Evolutionary conservation across 2,888 invertebrate species (phyloP).

Genomic region (Drosophila pseudotakahashii): DNA sequence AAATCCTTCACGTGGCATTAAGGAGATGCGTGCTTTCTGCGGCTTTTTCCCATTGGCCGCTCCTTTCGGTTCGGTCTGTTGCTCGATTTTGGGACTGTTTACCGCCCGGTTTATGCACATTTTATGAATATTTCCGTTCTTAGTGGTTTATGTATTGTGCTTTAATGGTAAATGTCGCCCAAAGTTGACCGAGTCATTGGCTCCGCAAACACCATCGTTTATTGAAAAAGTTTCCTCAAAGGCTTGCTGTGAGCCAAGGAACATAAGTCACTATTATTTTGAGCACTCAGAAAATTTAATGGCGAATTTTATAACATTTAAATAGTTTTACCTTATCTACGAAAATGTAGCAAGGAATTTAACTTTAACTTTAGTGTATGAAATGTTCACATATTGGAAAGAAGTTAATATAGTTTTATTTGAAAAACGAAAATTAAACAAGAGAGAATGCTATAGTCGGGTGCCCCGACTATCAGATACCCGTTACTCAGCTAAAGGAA

Average conservation of each 20-base stretch:
- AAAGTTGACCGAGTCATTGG: conserved; percentile 27
- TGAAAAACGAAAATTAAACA: no score
- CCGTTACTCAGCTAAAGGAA: no score
- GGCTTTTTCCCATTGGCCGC: conserved; percentile 35
- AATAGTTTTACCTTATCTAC: no score
- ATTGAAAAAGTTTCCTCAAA: conserved; percentile 34
- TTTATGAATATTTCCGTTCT: conserved; percentile 23
- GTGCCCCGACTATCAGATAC: no score
- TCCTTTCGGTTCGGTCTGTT: conserved; percentile 2
- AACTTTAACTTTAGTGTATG: no score
- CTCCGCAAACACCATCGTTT: conserved; percentile 38
- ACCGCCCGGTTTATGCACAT: not conserved
- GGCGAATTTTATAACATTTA: no score
- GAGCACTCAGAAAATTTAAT: conserved; percentile 1
- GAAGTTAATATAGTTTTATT: no score
- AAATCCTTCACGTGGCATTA: conserved; percentile 54
- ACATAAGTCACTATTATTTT: conserved; percentile 23
- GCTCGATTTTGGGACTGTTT: conserved; percentile 9
- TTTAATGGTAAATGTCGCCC: conserved; percentile 24
- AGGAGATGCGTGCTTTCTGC: conserved; percentile 31
- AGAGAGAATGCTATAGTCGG: no score
- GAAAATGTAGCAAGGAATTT: no score
- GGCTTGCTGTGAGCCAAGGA: not conserved
- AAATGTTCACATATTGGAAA: no score
- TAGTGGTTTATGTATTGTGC: conserved; percentile 31